Base-by-base conservation (phyloP, 2,888 invertebrate species). In the Sphinx pinastri region DNA sequence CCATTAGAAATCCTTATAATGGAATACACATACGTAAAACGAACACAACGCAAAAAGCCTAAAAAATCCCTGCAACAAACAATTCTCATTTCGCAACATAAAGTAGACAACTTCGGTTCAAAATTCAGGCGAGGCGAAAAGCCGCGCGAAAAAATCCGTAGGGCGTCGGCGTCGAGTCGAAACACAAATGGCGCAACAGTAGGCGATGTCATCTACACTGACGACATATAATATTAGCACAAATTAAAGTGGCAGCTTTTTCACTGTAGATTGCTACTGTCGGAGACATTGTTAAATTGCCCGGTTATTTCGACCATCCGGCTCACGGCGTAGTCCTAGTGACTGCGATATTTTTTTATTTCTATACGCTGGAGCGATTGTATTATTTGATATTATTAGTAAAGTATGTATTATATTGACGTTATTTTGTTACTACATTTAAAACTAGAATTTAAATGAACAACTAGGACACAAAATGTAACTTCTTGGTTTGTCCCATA, bases 271-370 rank as follows among this genome's bases (percentile, higher is more conserved):
- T 57, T 63, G 54, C 69, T 63, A 70, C 57, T 70, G 70, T 55
- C 72, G 70, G 72, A 71, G 77, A 77, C 77, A 76, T 71, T 76
- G 76, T 73, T 74, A 75, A 75, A 77, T 76, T 72, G 68, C 69
- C 71, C 71, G 73, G 74, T 72, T 75, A 76, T 77, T 76, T 75
- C 72, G 73, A 71, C 75, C 73, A 72, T 73, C 73, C 72, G 70
- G 71, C 72, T 72, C 70, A 71, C 68, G 71, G 59, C 69, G 71
- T 66, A 57, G 71, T 58, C 57, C 68, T 12, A 70, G n/a, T 57
- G 4, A 25, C 2, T 5, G 31, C 60, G 10, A 6, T 38, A 0
- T 47, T 14, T 38, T 59, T n/a, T 59, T 14, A 2, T 59, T n/a
- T 7, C 8, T 59, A 38, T 38, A 38, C 11, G 6, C 0, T 12